Evolutionary conservation across 2,888 invertebrate species (phyloP).

Genomic region (Oxytorus armatus): DNA sequence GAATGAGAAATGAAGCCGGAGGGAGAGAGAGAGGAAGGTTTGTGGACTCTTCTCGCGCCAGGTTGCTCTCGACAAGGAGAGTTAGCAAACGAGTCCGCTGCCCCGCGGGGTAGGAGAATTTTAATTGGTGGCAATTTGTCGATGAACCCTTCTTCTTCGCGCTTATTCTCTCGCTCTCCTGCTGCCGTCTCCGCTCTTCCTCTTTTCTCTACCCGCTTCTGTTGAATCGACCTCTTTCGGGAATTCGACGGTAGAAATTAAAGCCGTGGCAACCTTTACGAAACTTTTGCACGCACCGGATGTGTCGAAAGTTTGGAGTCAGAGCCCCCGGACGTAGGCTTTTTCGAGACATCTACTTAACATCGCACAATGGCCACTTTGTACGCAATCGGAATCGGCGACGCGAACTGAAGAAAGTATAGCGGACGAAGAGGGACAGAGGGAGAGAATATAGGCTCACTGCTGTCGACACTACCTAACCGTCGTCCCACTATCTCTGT

Average conservation of each 20-base stretch:
- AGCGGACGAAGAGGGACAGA: slow-evolving; percentile 23
- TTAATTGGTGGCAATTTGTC: slow-evolving; percentile 80
- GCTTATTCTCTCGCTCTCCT: slow-evolving; percentile 32
- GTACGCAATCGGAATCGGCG: slow-evolving; percentile 51
- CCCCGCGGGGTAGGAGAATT: slow-evolving; percentile 75
- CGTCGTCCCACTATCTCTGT: slow-evolving; percentile 21
- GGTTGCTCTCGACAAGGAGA: slow-evolving; percentile 62
- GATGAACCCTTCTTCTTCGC: slow-evolving; percentile 47
- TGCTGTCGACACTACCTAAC: slow-evolving; percentile 10
- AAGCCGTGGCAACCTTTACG: background rate
- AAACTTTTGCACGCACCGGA: slow-evolving; percentile 20
- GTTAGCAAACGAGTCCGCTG: slow-evolving; percentile 55
- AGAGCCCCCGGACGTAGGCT: slow-evolving; percentile 13
- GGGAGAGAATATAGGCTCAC: slow-evolving; percentile 9
- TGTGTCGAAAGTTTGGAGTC: background rate
- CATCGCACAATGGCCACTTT: slow-evolving; percentile 65
- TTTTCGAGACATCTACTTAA: slow-evolving; percentile 64
- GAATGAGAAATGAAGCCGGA: slow-evolving; percentile 62
- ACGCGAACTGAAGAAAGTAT: slow-evolving; percentile 27
- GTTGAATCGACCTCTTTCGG: slow-evolving; percentile 23
- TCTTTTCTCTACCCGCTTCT: slow-evolving; percentile 41
- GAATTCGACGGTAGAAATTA: slow-evolving; percentile 34
- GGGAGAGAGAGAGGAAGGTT: slow-evolving; percentile 16
- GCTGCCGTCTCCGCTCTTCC: slow-evolving; percentile 11
- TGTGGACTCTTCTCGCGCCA: slow-evolving; percentile 40